Evolutionary conservation across 2,888 invertebrate genomes (phyloP), one percentile per base, ranked within the genome.

Genomic region (Ichneumon xanthorius): DNA sequence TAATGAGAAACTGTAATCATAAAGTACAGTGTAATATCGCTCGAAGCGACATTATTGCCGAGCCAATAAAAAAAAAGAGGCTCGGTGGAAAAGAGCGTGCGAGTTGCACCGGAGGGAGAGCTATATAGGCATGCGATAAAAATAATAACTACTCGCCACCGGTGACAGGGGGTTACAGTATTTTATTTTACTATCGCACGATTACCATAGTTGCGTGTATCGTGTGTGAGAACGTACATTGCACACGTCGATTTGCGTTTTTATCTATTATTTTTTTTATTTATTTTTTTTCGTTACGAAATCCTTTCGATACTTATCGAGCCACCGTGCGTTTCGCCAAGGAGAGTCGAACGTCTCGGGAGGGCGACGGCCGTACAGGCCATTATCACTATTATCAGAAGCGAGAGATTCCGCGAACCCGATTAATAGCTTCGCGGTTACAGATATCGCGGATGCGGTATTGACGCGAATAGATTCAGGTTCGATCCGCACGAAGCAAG

Each of bases 321-420:
- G 71, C 55, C 40, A 26, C 58, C 26, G 55, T 45, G 65, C 75
- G 67, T 11, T 82, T 85, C 63, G 33, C 61, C 14, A 71, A 75
- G 75, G 79, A 19, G 75, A 85, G 85, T 82, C 82, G 76, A 85
- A 70, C 71, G 78, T 55, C 65, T 75, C 19, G 30, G n/a, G 26
- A 37, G 73, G 22, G 30, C 26, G 40, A 26, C 26, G n/a, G n/a
- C 26, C 30, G n/a, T 37, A 0, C 11, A 14, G 19, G 50, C 26
- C 68, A 61, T 11, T 19, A 22, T 22, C 22, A 65, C 33, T 7
- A 68, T 61, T 50, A 80, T 76, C 65, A 65, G 26, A 70, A 73
- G 73, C 81, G 81, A 77, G 79, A 82, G 68, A 72, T 81, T 84
- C 68, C 19, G 30, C 73, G 50, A 73, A 78, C 37, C 63, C 37